Percentiles rank a stretch among this genome's conserved stretches.
These are phyloP conservation scores for Drosophila elegans DNA, from an alignment of 1,140 invertebrate genomes.

Conservation along the genomic window DNA sequence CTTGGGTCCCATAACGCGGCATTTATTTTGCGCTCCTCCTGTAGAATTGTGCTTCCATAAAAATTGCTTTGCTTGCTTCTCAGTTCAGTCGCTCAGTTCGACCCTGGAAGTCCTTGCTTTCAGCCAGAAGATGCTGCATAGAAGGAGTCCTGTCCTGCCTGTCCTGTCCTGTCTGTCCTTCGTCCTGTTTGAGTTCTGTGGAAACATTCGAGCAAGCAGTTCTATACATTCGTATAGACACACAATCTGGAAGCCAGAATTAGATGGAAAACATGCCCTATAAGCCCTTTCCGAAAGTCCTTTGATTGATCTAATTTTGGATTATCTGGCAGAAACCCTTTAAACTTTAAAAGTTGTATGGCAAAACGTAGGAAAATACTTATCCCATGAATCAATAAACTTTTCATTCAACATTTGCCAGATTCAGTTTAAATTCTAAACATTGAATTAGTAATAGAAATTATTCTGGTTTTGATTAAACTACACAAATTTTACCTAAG, in stretches of 20 bases:
- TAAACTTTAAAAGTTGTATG: too few species aligned
- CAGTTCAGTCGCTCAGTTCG: conserved; percentile 44
- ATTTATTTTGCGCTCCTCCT: conserved; percentile 64
- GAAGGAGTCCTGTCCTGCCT: conserved; percentile 17
- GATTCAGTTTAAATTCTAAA: background rate
- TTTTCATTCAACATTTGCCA: too few species aligned
- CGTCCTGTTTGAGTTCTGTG: conserved; percentile 67
- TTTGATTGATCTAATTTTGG: background rate
- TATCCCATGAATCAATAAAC: too few species aligned
- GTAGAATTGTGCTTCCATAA: conserved; percentile 76
- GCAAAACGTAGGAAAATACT: too few species aligned
- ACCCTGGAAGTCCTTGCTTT: conserved; percentile 42
- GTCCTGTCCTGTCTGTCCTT: conserved; percentile 49
- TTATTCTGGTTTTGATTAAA: background rate
- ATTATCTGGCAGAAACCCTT: too few species aligned
- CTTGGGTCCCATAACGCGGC: conserved; percentile 77
- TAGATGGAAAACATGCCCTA: conserved; percentile 19
- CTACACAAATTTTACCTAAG: background rate
- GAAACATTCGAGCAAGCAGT: conserved; percentile 60
- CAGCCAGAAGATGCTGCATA: conserved; percentile 20
- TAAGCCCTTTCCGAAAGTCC: conserved; percentile 21
- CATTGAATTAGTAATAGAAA: too few species aligned
- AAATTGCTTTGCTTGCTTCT: conserved; percentile 77
- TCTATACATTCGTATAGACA: conserved; percentile 32
- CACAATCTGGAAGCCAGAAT: conserved; percentile 31